These are phyloP conservation scores for Nephrotoma guestfalica DNA, from an alignment of 2,888 invertebrate species.

Conservation along the genomic window DNA sequence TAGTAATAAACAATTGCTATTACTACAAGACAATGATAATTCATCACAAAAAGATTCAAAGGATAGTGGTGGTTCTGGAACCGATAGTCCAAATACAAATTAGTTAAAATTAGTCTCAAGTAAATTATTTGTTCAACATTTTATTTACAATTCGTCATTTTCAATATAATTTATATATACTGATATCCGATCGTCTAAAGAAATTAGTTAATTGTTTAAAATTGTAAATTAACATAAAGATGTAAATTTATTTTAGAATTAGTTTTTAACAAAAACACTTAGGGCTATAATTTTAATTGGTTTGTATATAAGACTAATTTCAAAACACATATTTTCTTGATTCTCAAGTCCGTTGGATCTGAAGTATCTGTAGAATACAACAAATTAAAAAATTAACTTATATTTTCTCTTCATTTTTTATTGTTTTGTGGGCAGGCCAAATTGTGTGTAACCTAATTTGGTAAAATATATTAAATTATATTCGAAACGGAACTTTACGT, in stretches of 20 bases:
- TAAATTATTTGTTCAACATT: not conserved
- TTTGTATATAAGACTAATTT: not conserved
- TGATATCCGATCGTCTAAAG: not conserved
- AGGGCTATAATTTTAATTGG: not conserved
- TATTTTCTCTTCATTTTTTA: not conserved
- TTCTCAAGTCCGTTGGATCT: not conserved
- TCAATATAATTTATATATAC: not conserved
- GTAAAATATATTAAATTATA: not conserved
- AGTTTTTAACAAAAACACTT: not conserved
- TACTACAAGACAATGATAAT: conserved; percentile 12
- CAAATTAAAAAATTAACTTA: not conserved
- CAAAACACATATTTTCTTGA: not conserved
- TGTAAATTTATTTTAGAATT: not conserved
- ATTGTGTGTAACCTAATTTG: not conserved
- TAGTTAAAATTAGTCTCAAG: conserved; percentile 18
- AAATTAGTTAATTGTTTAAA: not conserved
- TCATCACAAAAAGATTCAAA: conserved; percentile 26
- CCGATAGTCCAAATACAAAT: conserved; percentile 61
- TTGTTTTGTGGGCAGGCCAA: not conserved
- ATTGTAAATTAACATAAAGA: not conserved
- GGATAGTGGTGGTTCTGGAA: conserved; percentile 61
- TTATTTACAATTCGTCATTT: not conserved
- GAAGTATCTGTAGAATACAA: not conserved
- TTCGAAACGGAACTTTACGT: not conserved
- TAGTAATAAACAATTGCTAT: conserved; percentile 10